Evolutionary conservation across 1,140 invertebrate species (phyloP).

Genomic region (Grapholita molesta): DNA sequence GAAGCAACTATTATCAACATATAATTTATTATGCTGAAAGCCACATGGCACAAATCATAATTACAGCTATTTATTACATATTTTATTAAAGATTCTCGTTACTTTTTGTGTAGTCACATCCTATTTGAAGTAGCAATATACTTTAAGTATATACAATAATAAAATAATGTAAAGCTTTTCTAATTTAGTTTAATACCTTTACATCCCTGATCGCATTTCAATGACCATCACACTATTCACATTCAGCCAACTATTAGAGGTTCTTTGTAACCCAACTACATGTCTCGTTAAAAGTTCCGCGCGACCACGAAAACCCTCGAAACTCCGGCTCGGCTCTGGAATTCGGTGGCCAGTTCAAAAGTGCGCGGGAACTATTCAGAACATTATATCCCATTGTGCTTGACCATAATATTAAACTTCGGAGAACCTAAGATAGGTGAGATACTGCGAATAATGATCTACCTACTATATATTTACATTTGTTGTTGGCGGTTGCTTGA

Average conservation of each 20-base stretch:
- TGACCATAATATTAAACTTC: constrained; percentile 67
- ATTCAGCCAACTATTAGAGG: constrained; percentile 32
- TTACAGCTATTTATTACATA: no score
- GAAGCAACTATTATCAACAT: no score
- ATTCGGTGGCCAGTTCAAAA: constrained; percentile 59
- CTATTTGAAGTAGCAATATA: no score
- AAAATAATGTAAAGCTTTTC: no score
- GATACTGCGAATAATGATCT: neutral
- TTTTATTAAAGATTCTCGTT: no score
- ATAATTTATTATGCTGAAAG: no score
- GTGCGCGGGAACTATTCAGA: constrained; percentile 48
- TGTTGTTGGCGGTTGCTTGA: no score
- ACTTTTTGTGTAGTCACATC: no score
- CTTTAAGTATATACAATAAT: no score
- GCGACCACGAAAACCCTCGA: constrained; percentile 44
- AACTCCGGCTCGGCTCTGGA: constrained; percentile 41
- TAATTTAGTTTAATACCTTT: neutral
- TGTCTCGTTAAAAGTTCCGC: constrained; percentile 64
- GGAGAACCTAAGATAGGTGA: constrained; percentile 45
- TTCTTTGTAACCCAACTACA: constrained; percentile 48
- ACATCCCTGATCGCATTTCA: neutral
- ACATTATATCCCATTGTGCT: constrained; percentile 66
- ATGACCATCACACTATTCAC: neutral
- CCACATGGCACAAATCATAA: no score
- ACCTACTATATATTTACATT: neutral